Conservation (phyloP, 2,797 vertebrate genomes). For the Coreius guichenoti region DNA sequence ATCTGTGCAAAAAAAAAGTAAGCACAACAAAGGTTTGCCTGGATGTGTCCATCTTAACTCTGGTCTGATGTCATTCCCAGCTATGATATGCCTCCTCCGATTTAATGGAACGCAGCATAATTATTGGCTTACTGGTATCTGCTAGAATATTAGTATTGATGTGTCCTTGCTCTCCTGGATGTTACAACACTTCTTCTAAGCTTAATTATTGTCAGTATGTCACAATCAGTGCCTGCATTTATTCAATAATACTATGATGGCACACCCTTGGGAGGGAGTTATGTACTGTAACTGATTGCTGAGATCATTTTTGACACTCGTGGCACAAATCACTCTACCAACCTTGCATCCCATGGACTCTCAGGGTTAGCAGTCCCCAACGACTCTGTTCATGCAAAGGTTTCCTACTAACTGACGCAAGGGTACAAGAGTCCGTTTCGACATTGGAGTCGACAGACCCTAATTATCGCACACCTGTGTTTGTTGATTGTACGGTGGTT, state of each 20-base stretch:
- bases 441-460: constrained; percentile 76
- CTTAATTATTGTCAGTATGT: constrained; percentile 67
- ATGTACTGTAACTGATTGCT: constrained; percentile 57
- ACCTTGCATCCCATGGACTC: constrained; percentile 40
- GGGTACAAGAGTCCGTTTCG: constrained; percentile 69
- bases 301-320: neutral
- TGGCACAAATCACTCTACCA: constrained; percentile 27
- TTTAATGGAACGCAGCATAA: neutral
- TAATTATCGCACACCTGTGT: constrained; percentile 83
- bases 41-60: neutral
- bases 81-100: neutral
- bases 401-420: constrained; percentile 71
- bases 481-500: constrained; percentile 80
- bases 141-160: neutral
- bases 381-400: constrained; percentile 54
- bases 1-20: neutral
- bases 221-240: constrained; percentile 72
- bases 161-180: constrained; percentile 52
- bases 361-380: constrained; percentile 34
- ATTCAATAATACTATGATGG: constrained; percentile 63
- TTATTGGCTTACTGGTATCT: neutral
- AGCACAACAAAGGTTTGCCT: neutral
- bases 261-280: constrained; percentile 65
- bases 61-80: neutral
- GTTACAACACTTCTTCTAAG: constrained; percentile 53